These are phyloP conservation scores for Argopecten irradians DNA, from an alignment of 1,140 invertebrate genomes.

Conservation along the genomic window DNA sequence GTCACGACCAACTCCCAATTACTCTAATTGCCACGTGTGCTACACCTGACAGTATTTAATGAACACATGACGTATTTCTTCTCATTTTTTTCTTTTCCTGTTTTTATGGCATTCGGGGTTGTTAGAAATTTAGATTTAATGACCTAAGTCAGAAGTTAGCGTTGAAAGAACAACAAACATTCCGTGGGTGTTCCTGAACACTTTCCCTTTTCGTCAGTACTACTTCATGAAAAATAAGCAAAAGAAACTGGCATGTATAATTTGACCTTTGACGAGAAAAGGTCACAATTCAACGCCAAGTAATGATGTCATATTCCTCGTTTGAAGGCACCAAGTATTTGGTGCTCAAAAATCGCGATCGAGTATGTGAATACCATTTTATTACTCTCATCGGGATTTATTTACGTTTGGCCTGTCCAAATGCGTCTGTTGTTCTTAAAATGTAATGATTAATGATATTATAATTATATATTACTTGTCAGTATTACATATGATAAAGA, in stretches of 20 bases:
- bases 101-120: neutral
- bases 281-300: too few species aligned
- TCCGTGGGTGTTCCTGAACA: neutral
- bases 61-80: neutral
- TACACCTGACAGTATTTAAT: constrained; percentile 2
- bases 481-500: too few species aligned
- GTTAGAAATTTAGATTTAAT: neutral
- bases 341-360: too few species aligned
- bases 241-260: neutral
- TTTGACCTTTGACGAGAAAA: neutral
- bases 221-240: neutral
- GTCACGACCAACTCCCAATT: neutral
- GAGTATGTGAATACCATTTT: too few species aligned
- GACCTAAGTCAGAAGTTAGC: neutral
- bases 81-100: neutral
- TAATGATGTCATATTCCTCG: too few species aligned
- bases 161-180: neutral
- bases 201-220: too few species aligned
- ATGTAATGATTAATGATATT: too few species aligned
- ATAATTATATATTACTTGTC: too few species aligned
- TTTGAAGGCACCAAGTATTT: too few species aligned
- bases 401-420: too few species aligned
- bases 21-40: neutral
- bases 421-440: too few species aligned
- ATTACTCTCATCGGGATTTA: too few species aligned